These are phyloP conservation scores for Erpobdella octoculata DNA, from an alignment of 2,888 invertebrate species.

Conservation along the genomic window DNA sequence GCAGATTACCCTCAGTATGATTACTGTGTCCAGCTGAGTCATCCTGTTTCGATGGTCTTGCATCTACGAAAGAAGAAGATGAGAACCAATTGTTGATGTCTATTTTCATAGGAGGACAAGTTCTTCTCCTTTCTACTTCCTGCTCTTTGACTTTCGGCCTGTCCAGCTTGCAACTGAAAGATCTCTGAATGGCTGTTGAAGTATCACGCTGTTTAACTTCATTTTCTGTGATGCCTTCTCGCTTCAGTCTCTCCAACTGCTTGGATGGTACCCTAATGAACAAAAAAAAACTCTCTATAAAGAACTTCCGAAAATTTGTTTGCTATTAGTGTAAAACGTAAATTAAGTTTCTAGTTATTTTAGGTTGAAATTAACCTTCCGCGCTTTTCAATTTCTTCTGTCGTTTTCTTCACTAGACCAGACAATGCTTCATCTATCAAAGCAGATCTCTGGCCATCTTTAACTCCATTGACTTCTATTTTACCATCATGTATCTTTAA, in stretches of 20 bases:
- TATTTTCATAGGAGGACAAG: conserved; percentile 42
- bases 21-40: not conserved
- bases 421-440: conserved; percentile 55
- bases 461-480: not conserved
- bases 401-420: conserved; percentile 61
- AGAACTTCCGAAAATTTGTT: too few relatives aligned
- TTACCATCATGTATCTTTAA: too few relatives aligned
- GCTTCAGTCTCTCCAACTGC: too few relatives aligned
- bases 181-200: conserved; percentile 41
- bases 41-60: not conserved
- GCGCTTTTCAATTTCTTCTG: conserved; percentile 62
- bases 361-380: conserved; percentile 38
- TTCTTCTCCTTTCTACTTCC: conserved; percentile 42
- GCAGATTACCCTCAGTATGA: not conserved
- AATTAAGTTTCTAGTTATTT: too few relatives aligned
- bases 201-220: not conserved
- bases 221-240: conserved; percentile 1
- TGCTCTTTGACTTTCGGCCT: conserved; percentile 37
- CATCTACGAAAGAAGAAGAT: too few relatives aligned
- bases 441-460: not conserved
- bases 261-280: not conserved
- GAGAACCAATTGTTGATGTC: not conserved
- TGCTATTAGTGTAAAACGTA: too few relatives aligned
- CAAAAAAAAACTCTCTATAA: too few relatives aligned
- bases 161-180: conserved; percentile 44